Evolutionary conservation across 2,113 vertebrate genomes (phyloP), one percentile per base, ranked within the genome.

Genomic region (Sialia sialis): DNA sequence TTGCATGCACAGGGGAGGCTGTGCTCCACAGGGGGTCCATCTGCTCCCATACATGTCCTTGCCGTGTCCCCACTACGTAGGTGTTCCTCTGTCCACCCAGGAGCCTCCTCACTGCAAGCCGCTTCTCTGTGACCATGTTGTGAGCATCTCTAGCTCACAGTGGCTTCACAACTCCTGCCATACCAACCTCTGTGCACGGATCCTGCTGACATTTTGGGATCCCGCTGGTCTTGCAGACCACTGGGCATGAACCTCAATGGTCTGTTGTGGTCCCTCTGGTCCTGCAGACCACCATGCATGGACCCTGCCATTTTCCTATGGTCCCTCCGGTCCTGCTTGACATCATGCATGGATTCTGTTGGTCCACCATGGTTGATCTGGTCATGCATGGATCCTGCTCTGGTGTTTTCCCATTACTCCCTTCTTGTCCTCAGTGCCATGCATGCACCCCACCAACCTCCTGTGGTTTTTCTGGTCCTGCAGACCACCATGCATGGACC

Each of bases 41-140:
- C 49, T 26, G 11, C 27, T 81, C 56, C 46, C 62, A 52, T 26
- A 30, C 17, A 7, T 29, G 66, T 83, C 49, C 51, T 56, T 43
- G 29, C 55, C 7, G 0, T 27, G 44, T 44, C 54, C 59, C 58
- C 82, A n/a, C 10, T 19, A 3, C 0, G 0, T 41, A 59, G 60
- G 15, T 64, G 49, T 56, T 90, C 39, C 49, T 81, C 32, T 49
- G 52, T n/a, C 41, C 56, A 18, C 22, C 46, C 0, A 0, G 32
- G 58, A 83, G 4, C 23, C 41, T 82, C 32, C 38, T 85, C 41
- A 7, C 60, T 62, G 39, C 49, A 30, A 59, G 36, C 5, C 5
- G 81, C 48, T 49, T 49, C 58, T 8, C 9, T 22, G 10, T 25
- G 54, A 46, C 62, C 19, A 0, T 38, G 36, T 29, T 68, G 6